Evolutionary conservation across 30 jellyfish, hydroid and myxozoan genomes (phyloP).

Genomic region (Pelagia noctiluca): DNA sequence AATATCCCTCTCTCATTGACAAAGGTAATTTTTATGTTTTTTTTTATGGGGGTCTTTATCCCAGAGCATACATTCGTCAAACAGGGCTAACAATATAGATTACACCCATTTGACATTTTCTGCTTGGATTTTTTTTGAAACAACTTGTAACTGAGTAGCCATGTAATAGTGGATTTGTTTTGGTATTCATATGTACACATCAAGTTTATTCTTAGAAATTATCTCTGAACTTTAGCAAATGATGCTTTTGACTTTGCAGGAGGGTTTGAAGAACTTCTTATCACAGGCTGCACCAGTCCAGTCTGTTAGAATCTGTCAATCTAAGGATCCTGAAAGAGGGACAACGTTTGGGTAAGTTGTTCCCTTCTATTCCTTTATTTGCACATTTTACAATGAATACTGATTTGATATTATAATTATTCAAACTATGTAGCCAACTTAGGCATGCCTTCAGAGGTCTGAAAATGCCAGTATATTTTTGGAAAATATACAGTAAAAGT

Average conservation of each 20-base stretch:
- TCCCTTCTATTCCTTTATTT: background rate
- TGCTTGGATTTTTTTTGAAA: background rate
- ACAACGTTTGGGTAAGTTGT: conserved; percentile 59
- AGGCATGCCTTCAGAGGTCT: background rate
- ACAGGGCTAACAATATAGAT: no score
- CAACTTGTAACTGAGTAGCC: background rate
- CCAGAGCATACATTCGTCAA: no score
- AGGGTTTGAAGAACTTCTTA: conserved; percentile 42
- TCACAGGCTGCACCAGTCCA: conserved; percentile 50
- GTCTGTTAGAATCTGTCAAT: conserved; percentile 19
- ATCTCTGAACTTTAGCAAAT: background rate
- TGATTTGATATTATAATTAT: background rate
- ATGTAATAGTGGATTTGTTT: background rate
- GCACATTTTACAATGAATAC: no score
- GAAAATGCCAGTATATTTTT: background rate
- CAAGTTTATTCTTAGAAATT: background rate
- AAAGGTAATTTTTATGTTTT: conserved; percentile 63
- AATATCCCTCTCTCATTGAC: conserved; percentile 84
- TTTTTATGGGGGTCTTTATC: no score
- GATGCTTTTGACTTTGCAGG: conserved; percentile 18
- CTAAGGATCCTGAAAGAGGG: conserved; percentile 52
- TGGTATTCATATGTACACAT: background rate
- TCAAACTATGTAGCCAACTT: background rate
- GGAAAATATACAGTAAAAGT: background rate
- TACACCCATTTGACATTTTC: background rate